A percentile compares a stretch with the other conserved stretches of the same genome.
phyloP scores from a whole-genome alignment of 2,888 invertebrate genomes.

The Phalera bucephala region DNA sequence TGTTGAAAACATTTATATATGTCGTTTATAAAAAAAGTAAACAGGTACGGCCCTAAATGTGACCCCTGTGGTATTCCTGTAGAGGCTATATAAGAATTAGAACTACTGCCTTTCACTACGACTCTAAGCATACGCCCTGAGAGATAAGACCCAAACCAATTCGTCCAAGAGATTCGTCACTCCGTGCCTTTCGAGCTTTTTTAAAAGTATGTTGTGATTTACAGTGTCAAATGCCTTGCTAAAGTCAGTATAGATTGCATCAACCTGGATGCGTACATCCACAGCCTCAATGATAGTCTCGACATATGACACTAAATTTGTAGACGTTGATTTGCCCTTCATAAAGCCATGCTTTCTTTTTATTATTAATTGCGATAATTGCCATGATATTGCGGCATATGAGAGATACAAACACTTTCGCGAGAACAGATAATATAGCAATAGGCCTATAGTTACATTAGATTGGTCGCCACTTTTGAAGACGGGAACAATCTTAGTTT shows the following conservation, averaged over 20 bases:
- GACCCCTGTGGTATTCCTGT: too few species aligned
- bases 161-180: background rate
- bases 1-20: too few species aligned
- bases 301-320: too few species aligned
- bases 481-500: constrained; percentile 1
- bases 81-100: background rate
- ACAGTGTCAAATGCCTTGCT: background rate
- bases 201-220: background rate
- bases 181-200: background rate
- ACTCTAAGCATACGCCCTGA: background rate
- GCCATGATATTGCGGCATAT: too few species aligned
- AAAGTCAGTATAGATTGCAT: background rate
- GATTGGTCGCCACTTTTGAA: background rate
- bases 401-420: too few species aligned
- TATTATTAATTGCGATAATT: too few species aligned
- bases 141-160: background rate
- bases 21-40: background rate
- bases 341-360: too few species aligned
- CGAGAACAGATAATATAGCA: too few species aligned
- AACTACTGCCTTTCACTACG: background rate
- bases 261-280: background rate
- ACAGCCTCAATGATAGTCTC: constrained; percentile 28
- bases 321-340: too few species aligned
- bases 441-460: too few species aligned
- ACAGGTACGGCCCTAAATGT: background rate